Base-by-base conservation (phyloP, 2,888 invertebrate species). In the Glaucopsyche alexis region DNA sequence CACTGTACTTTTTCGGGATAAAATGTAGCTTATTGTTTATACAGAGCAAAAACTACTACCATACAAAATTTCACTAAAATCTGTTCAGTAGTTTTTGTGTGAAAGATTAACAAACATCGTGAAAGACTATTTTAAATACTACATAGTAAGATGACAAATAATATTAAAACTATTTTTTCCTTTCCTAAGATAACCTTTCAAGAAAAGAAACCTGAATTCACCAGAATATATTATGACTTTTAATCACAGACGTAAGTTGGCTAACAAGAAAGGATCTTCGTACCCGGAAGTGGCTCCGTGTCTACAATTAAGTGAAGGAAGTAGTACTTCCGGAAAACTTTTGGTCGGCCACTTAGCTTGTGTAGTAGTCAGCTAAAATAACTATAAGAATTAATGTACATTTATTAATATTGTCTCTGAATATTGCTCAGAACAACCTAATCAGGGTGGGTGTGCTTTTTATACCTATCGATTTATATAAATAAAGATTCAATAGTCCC, bases 221-320 rank as follows among this genome's bases (percentile, higher is more conserved):
- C 16, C 38, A 45, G 73, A 72, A 73, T 49, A 70, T 65, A 19
- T 67, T 45, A 8, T 45, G 69, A 49, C 50, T 73, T 73, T 69
- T 70, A 73, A 67, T 72, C 67, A 72, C 67, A 14, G 69, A 65
- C 72, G 55, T 72, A 66, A 72, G 50, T 72, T 72, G 64, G 72
- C 66, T 67, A 72, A 72, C 72, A 45, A 67, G 52, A 50, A 67
- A 72, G 72, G 72, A 72, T 45, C 66, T 67, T 52, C 42, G 72
- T 42, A 66, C n/a, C 82, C 83, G 81, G 83, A 81, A 81, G 79
- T 77, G 79, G 80, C 81, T 80, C 77, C 76, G 80, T 84, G 84
- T 85, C 85, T 79, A 78, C 82, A 83, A 85, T 84, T 84, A 85
- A 81, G 78, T 78, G 80, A 76, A 77, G 72, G 72, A 75, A 74